Evolutionary conservation across 2,797 vertebrate species (phyloP).

Genomic region (Trachurus trachurus): DNA sequence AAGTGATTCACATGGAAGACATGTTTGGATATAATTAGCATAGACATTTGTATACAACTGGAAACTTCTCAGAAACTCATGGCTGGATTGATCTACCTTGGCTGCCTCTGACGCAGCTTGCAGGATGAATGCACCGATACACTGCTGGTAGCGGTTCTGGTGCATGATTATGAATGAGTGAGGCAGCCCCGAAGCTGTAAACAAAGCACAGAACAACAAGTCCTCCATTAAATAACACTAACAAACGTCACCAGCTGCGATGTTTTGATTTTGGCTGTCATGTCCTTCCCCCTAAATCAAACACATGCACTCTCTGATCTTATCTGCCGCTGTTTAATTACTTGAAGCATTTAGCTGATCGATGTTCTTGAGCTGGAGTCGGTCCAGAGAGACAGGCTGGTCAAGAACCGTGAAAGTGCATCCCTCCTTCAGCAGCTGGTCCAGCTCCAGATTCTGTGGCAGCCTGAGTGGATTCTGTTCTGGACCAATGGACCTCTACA

Average conservation of each 20-base stretch:
- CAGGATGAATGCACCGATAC: slow-evolving; percentile 90
- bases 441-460: slow-evolving; percentile 88
- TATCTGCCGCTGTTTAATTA: slow-evolving; percentile 52
- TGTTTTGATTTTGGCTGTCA: not conserved
- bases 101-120: slow-evolving; percentile 89
- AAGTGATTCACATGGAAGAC: not conserved
- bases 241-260: not conserved
- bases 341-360: slow-evolving; percentile 90
- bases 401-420: slow-evolving; percentile 90
- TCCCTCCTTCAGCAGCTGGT: slow-evolving; percentile 90
- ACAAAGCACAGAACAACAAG: slow-evolving; percentile 22
- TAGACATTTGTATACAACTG: not conserved
- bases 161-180: slow-evolving; percentile 94
- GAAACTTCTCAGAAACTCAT: not conserved
- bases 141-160: slow-evolving; percentile 92
- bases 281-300: not conserved
- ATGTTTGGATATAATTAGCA: slow-evolving; percentile 9
- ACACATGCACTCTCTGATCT: not conserved
- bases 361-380: slow-evolving; percentile 89
- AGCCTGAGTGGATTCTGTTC: slow-evolving; percentile 84
- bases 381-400: slow-evolving; percentile 93
- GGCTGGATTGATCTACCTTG: slow-evolving; percentile 83
- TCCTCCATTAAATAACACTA: not conserved
- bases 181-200: slow-evolving; percentile 87
- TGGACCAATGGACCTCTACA: slow-evolving; percentile 83